Evolutionary conservation across 2,797 vertebrate species (phyloP).

Genomic region (Takifugu ocellatus): DNA sequence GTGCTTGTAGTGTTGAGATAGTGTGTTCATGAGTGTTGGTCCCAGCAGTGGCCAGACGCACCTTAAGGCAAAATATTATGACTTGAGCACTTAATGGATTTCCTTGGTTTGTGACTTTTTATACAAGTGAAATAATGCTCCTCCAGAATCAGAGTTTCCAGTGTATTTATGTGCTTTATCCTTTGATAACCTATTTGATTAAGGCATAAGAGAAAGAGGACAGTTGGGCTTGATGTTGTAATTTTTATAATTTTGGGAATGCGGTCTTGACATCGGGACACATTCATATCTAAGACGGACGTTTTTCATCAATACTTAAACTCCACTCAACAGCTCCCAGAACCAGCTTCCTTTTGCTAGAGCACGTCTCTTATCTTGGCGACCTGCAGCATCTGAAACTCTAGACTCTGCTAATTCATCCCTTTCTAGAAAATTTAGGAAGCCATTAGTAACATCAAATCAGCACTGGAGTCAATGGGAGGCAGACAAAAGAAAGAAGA

Average conservation of each 20-base stretch:
- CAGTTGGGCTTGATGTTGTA: slow-evolving; percentile 33
- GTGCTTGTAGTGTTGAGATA: slow-evolving; percentile 53
- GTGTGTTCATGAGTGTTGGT: slow-evolving; percentile 46
- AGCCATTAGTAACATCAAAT: slow-evolving; percentile 97
- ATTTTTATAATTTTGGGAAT: slow-evolving; percentile 36
- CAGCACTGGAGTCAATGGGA: slow-evolving; percentile 74
- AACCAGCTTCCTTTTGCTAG: slow-evolving; percentile 4
- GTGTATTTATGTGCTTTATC: slow-evolving; percentile 38
- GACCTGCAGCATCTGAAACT: slow-evolving; percentile 85
- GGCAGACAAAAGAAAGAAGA: slow-evolving; percentile 27
- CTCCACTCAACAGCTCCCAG: slow-evolving; percentile 43
- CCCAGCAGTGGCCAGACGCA: slow-evolving; percentile 60
- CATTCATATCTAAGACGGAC: slow-evolving; percentile 46
- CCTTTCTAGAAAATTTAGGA: slow-evolving; percentile 90
- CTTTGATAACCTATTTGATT: slow-evolving; percentile 30
- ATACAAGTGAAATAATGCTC: slow-evolving; percentile 35
- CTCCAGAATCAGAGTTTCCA: slow-evolving; percentile 36
- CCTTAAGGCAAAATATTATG: slow-evolving; percentile 69
- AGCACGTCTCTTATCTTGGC: slow-evolving; percentile 52
- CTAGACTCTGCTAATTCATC: slow-evolving; percentile 81
- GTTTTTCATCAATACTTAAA: slow-evolving; percentile 39
- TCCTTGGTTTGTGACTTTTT: slow-evolving; percentile 44
- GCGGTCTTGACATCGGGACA: slow-evolving; percentile 41
- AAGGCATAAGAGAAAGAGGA: slow-evolving; percentile 51
- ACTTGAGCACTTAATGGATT: slow-evolving; percentile 34